phyloP scores from a whole-genome alignment of 2,888 invertebrate species.

The Drosophila mettleri region DNA sequence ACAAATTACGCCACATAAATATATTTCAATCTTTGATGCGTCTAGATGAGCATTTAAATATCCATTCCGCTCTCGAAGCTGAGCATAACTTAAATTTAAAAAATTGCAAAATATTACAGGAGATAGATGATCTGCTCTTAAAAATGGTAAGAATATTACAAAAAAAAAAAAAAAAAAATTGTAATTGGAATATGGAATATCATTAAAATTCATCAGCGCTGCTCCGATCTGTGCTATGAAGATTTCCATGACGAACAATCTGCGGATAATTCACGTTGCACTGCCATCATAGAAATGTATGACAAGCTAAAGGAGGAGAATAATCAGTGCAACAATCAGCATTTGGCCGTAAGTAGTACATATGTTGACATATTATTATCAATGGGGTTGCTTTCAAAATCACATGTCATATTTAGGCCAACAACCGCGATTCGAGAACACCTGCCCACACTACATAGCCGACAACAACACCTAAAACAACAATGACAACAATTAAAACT shows the following conservation, averaged over 20 bases:
- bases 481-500: slow-evolving; percentile 27
- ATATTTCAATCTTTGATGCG: not conserved
- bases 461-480: slow-evolving; percentile 26
- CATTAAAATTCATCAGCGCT: too few relatives aligned
- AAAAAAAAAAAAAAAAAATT: not conserved
- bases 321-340: not conserved
- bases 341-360: slow-evolving; percentile 21
- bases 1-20: not conserved
- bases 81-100: slow-evolving; percentile 30
- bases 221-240: slow-evolving; percentile 59
- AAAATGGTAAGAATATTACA: slow-evolving; percentile 56
- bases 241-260: slow-evolving; percentile 48
- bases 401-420: slow-evolving; percentile 44
- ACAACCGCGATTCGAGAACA: slow-evolving; percentile 44
- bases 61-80: slow-evolving; percentile 39
- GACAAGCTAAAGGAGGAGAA: slow-evolving; percentile 5
- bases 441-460: slow-evolving; percentile 25
- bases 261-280: slow-evolving; percentile 70
- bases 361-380: not conserved
- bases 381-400: slow-evolving; percentile 31
- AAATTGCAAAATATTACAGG: slow-evolving; percentile 55
- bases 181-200: too few relatives aligned
- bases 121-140: slow-evolving; percentile 70
- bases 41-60: slow-evolving; percentile 48
- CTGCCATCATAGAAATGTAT: slow-evolving; percentile 56